Evolutionary conservation across 2,113 vertebrate genomes (phyloP).

Genomic region (Macquaria australasica): DNA sequence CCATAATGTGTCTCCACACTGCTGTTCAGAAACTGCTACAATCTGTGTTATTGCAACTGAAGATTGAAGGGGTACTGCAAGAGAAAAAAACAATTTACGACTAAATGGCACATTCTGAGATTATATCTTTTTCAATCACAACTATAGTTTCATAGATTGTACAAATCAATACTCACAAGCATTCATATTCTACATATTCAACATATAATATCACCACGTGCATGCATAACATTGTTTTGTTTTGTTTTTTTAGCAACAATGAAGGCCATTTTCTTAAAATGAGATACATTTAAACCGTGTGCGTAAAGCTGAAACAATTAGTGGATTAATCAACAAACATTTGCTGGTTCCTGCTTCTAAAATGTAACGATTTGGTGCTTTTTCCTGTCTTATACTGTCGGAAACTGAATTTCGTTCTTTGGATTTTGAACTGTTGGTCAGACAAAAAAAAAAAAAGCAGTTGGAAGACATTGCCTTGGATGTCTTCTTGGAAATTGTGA

Average conservation of each 20-base stretch:
- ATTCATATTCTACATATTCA: background rate
- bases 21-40: background rate
- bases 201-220: background rate
- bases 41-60: background rate
- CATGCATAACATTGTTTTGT: background rate
- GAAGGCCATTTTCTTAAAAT: background rate
- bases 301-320: background rate
- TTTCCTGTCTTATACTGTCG: too few relatives aligned
- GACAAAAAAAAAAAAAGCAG: background rate
- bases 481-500: background rate
- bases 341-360: background rate
- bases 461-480: background rate
- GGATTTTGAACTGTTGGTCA: background rate
- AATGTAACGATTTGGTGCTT: background rate
- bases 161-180: background rate
- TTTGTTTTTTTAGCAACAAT: background rate
- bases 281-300: background rate
- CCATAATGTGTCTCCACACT: conserved; percentile 5
- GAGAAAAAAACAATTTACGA: background rate
- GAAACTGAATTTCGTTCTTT: background rate
- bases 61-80: background rate
- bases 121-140: background rate
- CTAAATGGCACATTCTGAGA: background rate
- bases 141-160: conserved; percentile 3
- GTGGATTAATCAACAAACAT: background rate